A percentile compares a stretch with the other conserved stretches of the same genome.
These are phyloP conservation scores for Cydia amplana DNA, from an alignment of 1,140 invertebrate genomes.

Conservation along the genomic window DNA sequence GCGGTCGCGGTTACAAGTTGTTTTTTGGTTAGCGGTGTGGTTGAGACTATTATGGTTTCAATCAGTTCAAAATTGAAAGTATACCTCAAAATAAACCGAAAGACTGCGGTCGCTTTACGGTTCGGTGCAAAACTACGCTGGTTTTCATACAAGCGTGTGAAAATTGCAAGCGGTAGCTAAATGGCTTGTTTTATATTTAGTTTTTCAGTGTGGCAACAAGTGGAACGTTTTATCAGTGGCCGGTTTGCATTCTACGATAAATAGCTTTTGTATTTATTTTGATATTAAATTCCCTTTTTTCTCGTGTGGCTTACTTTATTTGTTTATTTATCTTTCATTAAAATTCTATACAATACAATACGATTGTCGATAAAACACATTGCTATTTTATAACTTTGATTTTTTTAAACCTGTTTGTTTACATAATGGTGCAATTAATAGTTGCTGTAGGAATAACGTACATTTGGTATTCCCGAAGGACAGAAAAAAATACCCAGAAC, in stretches of 20 bases:
- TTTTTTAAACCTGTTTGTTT: too few species aligned
- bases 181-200: neutral
- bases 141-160: neutral
- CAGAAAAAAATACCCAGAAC: too few species aligned
- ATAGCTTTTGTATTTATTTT: neutral
- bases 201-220: conserved; percentile 1
- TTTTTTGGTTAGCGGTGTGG: too few species aligned
- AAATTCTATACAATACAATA: too few species aligned
- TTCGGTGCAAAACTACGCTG: neutral
- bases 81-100: neutral
- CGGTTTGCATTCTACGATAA: neutral
- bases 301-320: too few species aligned
- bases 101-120: neutral
- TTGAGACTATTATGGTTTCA: neutral
- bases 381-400: too few species aligned
- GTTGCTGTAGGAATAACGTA: too few species aligned
- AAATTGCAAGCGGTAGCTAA: neutral
- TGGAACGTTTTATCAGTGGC: neutral
- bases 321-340: too few species aligned
- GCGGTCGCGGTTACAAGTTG: too few species aligned
- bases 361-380: too few species aligned
- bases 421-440: too few species aligned
- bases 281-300: neutral
- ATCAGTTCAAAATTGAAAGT: neutral
- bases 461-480: too few species aligned